These are phyloP conservation scores for Asbolus verrucosus DNA, from an alignment of 1,140 invertebrate genomes.

Conservation along the genomic window DNA sequence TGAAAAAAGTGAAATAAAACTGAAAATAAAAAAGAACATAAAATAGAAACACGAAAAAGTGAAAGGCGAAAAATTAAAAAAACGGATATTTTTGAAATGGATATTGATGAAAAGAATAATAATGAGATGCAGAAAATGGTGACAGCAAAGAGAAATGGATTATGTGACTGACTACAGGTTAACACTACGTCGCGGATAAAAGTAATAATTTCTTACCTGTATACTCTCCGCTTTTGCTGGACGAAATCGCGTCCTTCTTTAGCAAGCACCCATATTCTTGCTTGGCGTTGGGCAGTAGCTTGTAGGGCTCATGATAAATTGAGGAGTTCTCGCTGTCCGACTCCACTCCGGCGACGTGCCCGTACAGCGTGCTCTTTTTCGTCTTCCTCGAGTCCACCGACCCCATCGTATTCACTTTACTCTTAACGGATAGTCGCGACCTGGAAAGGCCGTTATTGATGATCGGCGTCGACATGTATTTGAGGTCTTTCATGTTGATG, in stretches of 20 bases:
- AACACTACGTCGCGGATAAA: too few species aligned
- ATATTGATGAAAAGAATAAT: too few species aligned
- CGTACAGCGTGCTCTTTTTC: conserved; percentile 64
- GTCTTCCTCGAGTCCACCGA: conserved; percentile 56
- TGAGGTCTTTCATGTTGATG: conserved; percentile 77
- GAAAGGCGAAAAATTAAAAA: too few species aligned
- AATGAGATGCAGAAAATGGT: too few species aligned
- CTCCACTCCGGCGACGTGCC: conserved; percentile 67
- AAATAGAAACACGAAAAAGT: too few species aligned
- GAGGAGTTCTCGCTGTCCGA: conserved; percentile 72
- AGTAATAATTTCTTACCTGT: conserved; percentile 67
- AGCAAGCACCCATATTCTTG: conserved; percentile 69
- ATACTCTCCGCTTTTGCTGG: conserved; percentile 68
- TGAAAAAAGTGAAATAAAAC: too few species aligned
- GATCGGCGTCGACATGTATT: conserved; percentile 69
- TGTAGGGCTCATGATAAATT: conserved; percentile 74
- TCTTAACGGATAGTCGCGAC: conserved; percentile 67
- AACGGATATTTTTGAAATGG: too few species aligned
- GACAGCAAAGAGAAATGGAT: too few species aligned
- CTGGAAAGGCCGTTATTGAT: conserved; percentile 70
- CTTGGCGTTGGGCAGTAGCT: conserved; percentile 67
- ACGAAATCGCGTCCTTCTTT: conserved; percentile 67
- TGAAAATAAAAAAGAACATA: too few species aligned
- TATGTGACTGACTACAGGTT: too few species aligned
- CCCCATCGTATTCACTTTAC: conserved; percentile 61